Base-by-base conservation (phyloP, 2,113 vertebrate genomes). In the Eptatretus burgeri region DNA sequence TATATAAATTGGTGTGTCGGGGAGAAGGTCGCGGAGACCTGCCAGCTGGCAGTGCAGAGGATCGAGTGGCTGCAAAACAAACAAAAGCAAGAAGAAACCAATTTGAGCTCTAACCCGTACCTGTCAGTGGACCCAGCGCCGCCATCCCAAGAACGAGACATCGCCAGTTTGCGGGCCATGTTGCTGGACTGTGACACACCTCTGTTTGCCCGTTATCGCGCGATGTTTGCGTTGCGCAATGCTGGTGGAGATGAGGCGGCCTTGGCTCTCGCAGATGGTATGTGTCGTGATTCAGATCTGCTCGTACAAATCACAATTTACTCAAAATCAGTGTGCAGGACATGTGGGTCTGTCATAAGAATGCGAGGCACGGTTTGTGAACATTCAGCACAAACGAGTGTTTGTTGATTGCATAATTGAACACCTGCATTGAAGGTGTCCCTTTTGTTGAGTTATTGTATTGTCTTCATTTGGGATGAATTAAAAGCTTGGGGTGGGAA, bases 181-280 rank as follows among this genome's bases (percentile, higher is more conserved):
- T 75, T 94, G 13, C 67, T 94, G 71, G 77, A 93, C 0, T 84
- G 94, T 64, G 69, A 69, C 0, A 67, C 64, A 63, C 68, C 80
- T 0, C 79, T 98, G 7, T 98, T 95, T 0, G 82, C 93, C 1
- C 82, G 91, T 2, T 98, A 98, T 73, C 73, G 82, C 1, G 86
- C 89, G 64, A 95, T 98, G 87, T 98, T 98, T 13, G 84, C 89
- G 1, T 74, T 95, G 52, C 75, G 87, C 0, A 82, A 95, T 10
- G 52, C 75, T 1, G 83, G 86, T 2, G 76, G 72, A 1, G 67
- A 73, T 66, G 78, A 78, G 62, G 84, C 87, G 0, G 85, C 77
- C 53, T 74, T 91, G 64, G 84, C 83, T 0, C 76, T 94, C 52
- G 82, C 79, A 0, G 87, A 86, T 0, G 87, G 91, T 95, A 70